A percentile compares a stretch with the other conserved stretches of the same genome.
Conservation (phyloP, 2,888 invertebrate genomes). For the Caenorhabditis becei region DNA sequence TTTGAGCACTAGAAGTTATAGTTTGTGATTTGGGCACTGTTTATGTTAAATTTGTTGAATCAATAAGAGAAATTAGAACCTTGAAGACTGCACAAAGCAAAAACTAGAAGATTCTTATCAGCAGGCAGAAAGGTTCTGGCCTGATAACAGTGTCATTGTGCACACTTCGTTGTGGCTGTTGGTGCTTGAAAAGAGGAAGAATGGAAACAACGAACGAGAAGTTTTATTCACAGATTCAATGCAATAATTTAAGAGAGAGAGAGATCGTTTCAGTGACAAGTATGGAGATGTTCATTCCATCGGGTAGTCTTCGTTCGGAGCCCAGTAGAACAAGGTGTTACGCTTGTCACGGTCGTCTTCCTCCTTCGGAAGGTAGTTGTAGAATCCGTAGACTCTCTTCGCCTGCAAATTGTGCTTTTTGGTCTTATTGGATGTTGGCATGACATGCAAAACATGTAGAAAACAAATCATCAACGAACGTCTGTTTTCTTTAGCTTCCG, state of each 20-base stretch:
- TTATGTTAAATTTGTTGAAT: conserved; percentile 2
- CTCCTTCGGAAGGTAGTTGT: conserved; percentile 66
- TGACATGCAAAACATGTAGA: not conserved
- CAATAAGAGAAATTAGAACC: conserved; percentile 27
- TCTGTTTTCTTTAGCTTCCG: conserved; percentile 18
- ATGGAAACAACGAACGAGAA: not conserved
- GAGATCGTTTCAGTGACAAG: conserved; percentile 14
- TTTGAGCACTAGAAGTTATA: not conserved
- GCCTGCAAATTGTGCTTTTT: conserved; percentile 48
- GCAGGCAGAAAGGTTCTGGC: conserved; percentile 13
- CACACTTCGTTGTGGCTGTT: not conserved
- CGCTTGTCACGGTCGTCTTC: conserved; percentile 63
- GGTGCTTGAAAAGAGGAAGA: not conserved
- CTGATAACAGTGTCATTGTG: conserved; percentile 36
- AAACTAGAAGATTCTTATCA: conserved; percentile 48
- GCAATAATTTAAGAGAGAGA: conserved; percentile 24
- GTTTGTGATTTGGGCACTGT: conserved; percentile 7
- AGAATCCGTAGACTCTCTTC: conserved; percentile 68
- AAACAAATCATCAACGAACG: not conserved
- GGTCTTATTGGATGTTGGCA: not conserved
- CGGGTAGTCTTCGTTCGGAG: conserved; percentile 54
- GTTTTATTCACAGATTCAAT: conserved; percentile 51
- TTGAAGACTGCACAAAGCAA: conserved; percentile 31
- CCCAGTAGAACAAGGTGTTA: conserved; percentile 52
- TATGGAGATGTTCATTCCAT: conserved; percentile 15